A percentile compares a stretch with the other conserved stretches of the same genome.
Conservation (phyloP, 2,888 invertebrate species). For the Stenodema calcarata region DNA sequence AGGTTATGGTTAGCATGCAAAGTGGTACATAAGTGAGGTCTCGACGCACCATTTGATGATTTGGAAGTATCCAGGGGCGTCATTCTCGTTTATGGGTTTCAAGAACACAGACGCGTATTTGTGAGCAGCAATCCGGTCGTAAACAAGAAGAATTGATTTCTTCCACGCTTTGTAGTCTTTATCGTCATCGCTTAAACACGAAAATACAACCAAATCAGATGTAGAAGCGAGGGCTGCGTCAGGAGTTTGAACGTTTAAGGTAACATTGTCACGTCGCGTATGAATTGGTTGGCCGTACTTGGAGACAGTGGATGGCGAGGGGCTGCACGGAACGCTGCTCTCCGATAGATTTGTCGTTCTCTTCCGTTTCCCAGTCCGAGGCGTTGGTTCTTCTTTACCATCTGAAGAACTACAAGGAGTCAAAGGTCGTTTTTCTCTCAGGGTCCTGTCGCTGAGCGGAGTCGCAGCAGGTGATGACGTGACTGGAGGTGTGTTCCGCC, state of each 20-base stretch:
- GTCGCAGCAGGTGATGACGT: neutral
- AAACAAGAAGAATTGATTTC: constrained; percentile 86
- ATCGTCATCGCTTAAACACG: constrained; percentile 69
- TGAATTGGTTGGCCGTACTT: neutral
- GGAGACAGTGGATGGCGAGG: constrained; percentile 28
- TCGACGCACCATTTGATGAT: constrained; percentile 68
- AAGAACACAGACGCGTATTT: constrained; percentile 86
- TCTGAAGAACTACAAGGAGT: constrained; percentile 36
- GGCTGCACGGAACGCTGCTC: constrained; percentile 44
- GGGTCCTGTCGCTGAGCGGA: neutral
- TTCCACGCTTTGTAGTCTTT: constrained; percentile 84
- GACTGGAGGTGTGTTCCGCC: constrained; percentile 2
- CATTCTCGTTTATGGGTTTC: constrained; percentile 85
- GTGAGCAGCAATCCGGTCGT: constrained; percentile 76
- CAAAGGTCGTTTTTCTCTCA: constrained; percentile 13
- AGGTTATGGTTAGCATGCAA: too few species aligned
- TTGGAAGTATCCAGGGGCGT: constrained; percentile 83
- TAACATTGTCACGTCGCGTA: too few species aligned
- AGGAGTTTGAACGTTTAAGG: too few species aligned
- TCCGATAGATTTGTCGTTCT: constrained; percentile 36
- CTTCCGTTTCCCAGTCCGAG: neutral
- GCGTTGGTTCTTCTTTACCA: neutral
- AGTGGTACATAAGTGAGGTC: too few species aligned
- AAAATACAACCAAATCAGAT: constrained; percentile 69
- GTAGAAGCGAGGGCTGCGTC: too few species aligned